phyloP scores from a whole-genome alignment of 23 tunicate species.

The Halocynthia roretzi region DNA sequence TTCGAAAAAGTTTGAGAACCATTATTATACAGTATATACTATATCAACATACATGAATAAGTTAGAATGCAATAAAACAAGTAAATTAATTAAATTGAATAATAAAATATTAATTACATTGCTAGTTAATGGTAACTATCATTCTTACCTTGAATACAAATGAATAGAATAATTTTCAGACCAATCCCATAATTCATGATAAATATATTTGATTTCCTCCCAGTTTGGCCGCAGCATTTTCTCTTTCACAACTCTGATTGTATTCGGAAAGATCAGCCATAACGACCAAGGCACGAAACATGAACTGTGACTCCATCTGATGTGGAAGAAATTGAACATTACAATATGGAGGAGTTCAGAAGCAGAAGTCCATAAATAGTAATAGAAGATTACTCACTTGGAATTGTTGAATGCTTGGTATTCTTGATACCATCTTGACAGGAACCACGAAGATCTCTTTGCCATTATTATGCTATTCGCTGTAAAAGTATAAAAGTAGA shows the following conservation, averaged over 20 bases:
- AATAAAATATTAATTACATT: background rate
- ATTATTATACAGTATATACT: no score
- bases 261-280: conserved; percentile 84
- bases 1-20: no score
- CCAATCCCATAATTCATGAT: conserved; percentile 89
- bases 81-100: no score
- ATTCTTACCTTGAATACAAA: conserved; percentile 77
- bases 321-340: background rate
- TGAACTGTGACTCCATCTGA: conserved; percentile 89
- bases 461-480: conserved; percentile 92
- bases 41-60: no score
- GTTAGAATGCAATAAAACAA: no score
- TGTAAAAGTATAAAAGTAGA: conserved; percentile 9
- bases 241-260: conserved; percentile 70
- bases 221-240: conserved; percentile 95
- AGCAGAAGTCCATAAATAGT: background rate
- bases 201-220: conserved; percentile 83
- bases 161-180: conserved; percentile 71
- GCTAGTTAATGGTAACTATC: background rate
- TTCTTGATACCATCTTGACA: conserved; percentile 85
- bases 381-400: conserved; percentile 28
- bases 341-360: background rate
- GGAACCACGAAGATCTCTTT: conserved; percentile 74
- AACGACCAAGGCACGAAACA: conserved; percentile 99
- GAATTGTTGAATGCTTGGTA: conserved; percentile 74